These are phyloP conservation scores for Telenomus remus DNA, from an alignment of 1,140 invertebrate genomes.

Conservation along the genomic window DNA sequence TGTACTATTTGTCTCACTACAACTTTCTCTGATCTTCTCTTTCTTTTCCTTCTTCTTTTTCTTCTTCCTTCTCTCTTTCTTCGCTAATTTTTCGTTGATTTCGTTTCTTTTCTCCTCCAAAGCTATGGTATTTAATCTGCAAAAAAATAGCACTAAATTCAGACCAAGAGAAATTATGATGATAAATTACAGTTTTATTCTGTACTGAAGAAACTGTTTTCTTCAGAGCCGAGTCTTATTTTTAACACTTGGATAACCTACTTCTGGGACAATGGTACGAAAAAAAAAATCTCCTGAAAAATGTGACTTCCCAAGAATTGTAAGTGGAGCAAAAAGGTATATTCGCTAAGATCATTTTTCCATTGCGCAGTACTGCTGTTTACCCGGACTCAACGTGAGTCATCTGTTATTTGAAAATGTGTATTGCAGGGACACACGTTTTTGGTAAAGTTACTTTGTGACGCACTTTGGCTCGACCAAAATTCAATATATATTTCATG, in stretches of 20 bases:
- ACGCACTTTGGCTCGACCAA: slow-evolving; percentile 16
- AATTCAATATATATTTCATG: slow-evolving; percentile 6
- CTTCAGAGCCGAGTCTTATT: too few relatives aligned
- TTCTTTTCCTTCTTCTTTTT: slow-evolving; percentile 82
- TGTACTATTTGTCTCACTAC: slow-evolving; percentile 70
- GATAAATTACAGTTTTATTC: too few relatives aligned
- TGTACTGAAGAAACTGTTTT: too few relatives aligned
- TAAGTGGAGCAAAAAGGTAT: slow-evolving; percentile 12
- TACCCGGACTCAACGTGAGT: slow-evolving; percentile 15
- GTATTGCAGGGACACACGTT: too few relatives aligned
- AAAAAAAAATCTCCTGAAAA: background rate
- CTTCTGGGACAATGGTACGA: too few relatives aligned
- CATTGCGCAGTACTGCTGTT: slow-evolving; percentile 20
- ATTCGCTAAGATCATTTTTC: slow-evolving; percentile 6
- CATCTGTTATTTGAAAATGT: slow-evolving; percentile 9
- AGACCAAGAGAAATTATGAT: too few relatives aligned
- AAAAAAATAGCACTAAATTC: slow-evolving; percentile 24
- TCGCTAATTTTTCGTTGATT: slow-evolving; percentile 83
- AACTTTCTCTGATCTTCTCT: slow-evolving; percentile 67
- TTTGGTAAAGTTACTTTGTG: too few relatives aligned
- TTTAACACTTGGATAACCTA: too few relatives aligned
- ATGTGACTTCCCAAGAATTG: background rate
- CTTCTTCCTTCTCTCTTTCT: slow-evolving; percentile 83
- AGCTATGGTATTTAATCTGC: slow-evolving; percentile 79
- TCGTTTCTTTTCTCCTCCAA: slow-evolving; percentile 82